Percentiles rank a stretch among this genome's conserved stretches.
Evolutionary conservation across 2,797 vertebrate species (phyloP).

Genomic region (Hipposideros larvatus): DNA sequence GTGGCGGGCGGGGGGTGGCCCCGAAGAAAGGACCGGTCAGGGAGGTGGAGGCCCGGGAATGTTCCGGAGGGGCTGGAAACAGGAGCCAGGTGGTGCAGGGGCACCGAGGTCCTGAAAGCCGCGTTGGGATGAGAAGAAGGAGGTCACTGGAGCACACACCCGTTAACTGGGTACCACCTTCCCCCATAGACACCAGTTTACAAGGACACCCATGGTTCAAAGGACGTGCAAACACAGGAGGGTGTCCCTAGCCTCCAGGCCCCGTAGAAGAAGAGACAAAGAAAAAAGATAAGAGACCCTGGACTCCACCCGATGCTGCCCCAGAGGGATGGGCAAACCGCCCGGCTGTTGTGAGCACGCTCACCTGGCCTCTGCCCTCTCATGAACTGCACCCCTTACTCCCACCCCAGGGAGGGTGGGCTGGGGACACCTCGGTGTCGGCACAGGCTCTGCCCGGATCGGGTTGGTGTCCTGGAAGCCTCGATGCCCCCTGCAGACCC

Average conservation of each 20-base stretch:
- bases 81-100: neutral
- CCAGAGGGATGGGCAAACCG: rapidly evolving
- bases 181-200: rapidly evolving
- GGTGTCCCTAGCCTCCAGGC: too few relatives aligned
- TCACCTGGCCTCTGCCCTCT: too few relatives aligned
- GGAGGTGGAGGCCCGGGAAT: neutral
- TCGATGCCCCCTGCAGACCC: rapidly evolving
- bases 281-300: too few relatives aligned
- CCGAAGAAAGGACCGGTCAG: too few relatives aligned
- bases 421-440: neutral
- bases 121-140: rapidly evolving
- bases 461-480: neutral
- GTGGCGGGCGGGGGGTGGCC: rapidly evolving
- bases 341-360: neutral
- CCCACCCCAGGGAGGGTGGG: neutral
- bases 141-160: rapidly evolving
- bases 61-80: neutral
- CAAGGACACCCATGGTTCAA: neutral
- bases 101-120: rapidly evolving
- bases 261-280: too few relatives aligned
- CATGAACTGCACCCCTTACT: too few relatives aligned
- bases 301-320: rapidly evolving
- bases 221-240: rapidly evolving
- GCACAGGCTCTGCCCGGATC: neutral
- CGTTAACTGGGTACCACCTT: neutral